Conservation (phyloP, 2,113 vertebrate species). For the Daboia siamensis region DNA sequence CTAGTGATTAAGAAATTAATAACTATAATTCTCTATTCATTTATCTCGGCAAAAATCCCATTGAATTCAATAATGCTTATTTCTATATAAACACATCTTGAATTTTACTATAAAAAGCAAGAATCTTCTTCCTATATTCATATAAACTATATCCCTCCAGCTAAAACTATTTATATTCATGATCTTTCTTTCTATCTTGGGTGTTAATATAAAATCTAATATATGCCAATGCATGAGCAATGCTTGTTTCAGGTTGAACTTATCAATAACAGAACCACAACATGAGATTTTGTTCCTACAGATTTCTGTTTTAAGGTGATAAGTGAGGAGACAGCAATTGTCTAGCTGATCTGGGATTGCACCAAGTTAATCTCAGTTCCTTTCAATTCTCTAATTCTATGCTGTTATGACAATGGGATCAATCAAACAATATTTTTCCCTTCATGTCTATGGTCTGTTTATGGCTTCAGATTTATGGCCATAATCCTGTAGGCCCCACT, state of each 20-base stretch:
- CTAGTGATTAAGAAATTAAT: conserved; percentile 1
- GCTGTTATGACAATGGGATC: too few species aligned
- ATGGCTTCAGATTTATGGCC: too few species aligned
- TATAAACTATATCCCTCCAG: not conserved
- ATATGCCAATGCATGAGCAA: not conserved
- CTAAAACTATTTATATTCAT: not conserved
- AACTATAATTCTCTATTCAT: too few species aligned
- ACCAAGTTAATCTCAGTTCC: too few species aligned
- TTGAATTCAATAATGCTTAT: not conserved
- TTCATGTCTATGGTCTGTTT: too few species aligned
- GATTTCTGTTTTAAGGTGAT: too few species aligned
- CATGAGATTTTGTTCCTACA: too few species aligned
- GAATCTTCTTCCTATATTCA: not conserved
- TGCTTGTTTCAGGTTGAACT: not conserved
- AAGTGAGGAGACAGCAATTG: too few species aligned
- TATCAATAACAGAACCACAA: not conserved
- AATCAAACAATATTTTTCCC: too few species aligned
- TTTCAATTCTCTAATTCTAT: too few species aligned
- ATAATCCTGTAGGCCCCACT: too few species aligned
- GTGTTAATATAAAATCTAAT: not conserved
- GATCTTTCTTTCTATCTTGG: not conserved
- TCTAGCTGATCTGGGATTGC: too few species aligned
- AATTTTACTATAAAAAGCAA: not conserved
- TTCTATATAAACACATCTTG: not conserved
- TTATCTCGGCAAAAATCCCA: not conserved